Evolutionary conservation across 2,113 vertebrate genomes (phyloP), one percentile per base, ranked within the genome.

Genomic region (Periophthalmus modestus): DNA sequence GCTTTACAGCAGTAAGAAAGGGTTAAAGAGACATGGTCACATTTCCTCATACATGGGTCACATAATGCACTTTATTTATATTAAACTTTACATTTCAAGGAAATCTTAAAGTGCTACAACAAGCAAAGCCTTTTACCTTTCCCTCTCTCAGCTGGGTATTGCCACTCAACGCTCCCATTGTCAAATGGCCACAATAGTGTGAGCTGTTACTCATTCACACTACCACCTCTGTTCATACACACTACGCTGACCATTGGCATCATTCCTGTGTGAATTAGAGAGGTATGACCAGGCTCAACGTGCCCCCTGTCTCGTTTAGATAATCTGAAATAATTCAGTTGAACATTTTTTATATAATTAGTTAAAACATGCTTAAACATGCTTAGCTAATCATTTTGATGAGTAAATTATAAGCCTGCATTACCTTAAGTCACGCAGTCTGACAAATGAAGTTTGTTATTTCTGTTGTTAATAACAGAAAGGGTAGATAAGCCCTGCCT

Each of bases 141-240:
- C 36, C n/a, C 55, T 10, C 63, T 66, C 43, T 85, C 71, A 59
- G 46, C 70, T 61, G 48, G 59, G 58, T 55, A 54, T 63, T 68
- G 50, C 15, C 0, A 50, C 47, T 86, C 74, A 84, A 79, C 70
- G 69, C 2, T 34, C 14, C 24, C 74, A 68, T 82, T 90, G 69
- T 87, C 24, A 2, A 54, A 68, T 47, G 5, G 1, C 18, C 23
- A 83, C 80, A 86, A 84, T 78, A 34, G 67, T 33, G 34, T 57
- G n/a, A n/a, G 33, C 72, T 82, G 82, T 80, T 71, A 54, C 23
- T 71, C 59, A 71, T 10, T 23, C 65, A 75, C 59, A 71, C 67
- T 65, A 33, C 52, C 47, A 9, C 28, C 58, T 73, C 21, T 72
- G 57, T 74, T 34, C 11, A 39, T 23, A n/a, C 55, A 77, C 71